Percentiles rank a stretch among this genome's conserved stretches.
phyloP scores from a whole-genome alignment of 1,140 invertebrate species.

The Ips typographus region DNA sequence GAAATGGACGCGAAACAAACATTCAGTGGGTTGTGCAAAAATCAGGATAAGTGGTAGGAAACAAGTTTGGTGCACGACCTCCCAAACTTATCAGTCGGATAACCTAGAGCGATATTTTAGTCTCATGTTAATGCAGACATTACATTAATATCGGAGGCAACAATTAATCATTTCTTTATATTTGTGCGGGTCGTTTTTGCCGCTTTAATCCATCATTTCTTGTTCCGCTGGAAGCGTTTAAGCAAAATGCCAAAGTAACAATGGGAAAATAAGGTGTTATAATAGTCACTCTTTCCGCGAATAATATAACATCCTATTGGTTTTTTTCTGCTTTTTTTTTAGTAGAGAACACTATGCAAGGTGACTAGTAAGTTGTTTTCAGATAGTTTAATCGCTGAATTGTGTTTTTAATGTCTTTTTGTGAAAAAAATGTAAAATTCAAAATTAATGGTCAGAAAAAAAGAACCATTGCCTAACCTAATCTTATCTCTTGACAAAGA shows the following conservation, averaged over 20 bases:
- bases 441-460: too few relatives aligned
- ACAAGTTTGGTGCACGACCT: background rate
- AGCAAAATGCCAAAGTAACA: background rate
- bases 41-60: too few relatives aligned
- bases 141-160: slow-evolving; percentile 4
- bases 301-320: too few relatives aligned
- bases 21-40: too few relatives aligned
- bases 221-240: background rate
- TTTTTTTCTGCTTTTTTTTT: too few relatives aligned
- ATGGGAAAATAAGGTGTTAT: background rate
- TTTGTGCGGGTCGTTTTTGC: background rate
- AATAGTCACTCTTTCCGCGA: background rate
- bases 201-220: slow-evolving; percentile 1
- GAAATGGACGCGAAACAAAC: too few relatives aligned
- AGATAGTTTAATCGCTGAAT: background rate
- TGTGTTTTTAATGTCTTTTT: background rate
- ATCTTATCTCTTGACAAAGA: too few relatives aligned
- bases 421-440: too few relatives aligned
- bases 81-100: too few relatives aligned
- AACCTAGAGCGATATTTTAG: background rate
- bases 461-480: too few relatives aligned
- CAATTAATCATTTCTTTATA: slow-evolving; percentile 11
- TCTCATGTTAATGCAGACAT: slow-evolving; percentile 5
- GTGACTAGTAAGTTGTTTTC: background rate
- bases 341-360: background rate